These are phyloP conservation scores for Drosophila mauritiana DNA, from an alignment of 1,140 invertebrate genomes.

Conservation along the genomic window DNA sequence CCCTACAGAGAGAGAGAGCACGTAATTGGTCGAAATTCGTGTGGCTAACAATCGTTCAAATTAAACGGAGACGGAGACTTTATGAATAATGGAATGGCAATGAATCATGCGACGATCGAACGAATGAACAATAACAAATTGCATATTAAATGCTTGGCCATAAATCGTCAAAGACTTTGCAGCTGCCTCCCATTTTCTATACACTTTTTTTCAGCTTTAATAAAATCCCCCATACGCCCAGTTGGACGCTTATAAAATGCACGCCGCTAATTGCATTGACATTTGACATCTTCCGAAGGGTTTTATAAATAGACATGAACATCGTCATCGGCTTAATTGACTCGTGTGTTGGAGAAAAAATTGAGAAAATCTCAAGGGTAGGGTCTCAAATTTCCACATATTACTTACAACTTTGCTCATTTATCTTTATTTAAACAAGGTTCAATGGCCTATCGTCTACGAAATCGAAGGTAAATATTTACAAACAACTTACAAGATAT, in stretches of 20 bases:
- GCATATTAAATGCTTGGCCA: constrained; percentile 47
- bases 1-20: not conserved
- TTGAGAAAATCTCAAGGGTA: not conserved
- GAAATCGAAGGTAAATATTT: constrained; percentile 52
- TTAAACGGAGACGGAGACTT: constrained; percentile 24
- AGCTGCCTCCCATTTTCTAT: not conserved
- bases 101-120: constrained; percentile 41
- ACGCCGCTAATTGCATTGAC: constrained; percentile 66
- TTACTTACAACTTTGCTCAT: not conserved
- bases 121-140: constrained; percentile 61
- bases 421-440: constrained; percentile 7
- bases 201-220: not conserved
- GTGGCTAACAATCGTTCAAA: constrained; percentile 44
- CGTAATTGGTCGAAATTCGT: constrained; percentile 53
- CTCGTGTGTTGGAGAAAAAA: not conserved
- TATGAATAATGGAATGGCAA: constrained; percentile 44
- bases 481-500: constrained; percentile 47
- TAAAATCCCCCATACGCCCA: constrained; percentile 26
- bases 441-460: constrained; percentile 20
- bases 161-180: constrained; percentile 37
- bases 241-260: constrained; percentile 15
- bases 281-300: constrained; percentile 56
- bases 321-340: constrained; percentile 38
- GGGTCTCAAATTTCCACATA: not conserved
- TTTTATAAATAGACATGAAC: constrained; percentile 29